Base-by-base conservation (phyloP, 2,797 vertebrate species). In the Xenentodon cancila region DNA sequence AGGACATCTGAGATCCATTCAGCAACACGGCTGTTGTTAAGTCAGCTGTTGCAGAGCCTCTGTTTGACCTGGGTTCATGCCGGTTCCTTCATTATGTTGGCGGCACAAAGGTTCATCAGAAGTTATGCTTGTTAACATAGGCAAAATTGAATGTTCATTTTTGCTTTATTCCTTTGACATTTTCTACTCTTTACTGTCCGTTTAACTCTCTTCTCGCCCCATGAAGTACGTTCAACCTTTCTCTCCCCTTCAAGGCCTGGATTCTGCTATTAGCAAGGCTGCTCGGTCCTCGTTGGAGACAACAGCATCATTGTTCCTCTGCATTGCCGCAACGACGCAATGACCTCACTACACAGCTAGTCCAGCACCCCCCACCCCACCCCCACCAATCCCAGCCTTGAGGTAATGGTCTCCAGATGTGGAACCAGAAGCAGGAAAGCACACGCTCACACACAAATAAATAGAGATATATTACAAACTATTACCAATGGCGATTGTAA, bases 341-440 rank as follows among this genome's bases (percentile, higher is more conserved):
- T 92, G 90, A 92, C 86, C 83, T 92, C 90, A 92, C 81, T 86
- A 59, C 80, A 80, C 61, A 90, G 82, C 68, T 65, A 85, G 81
- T 62, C 79, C 47, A 27, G 55, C 77, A 54, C 68, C 71, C 73
- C 77, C 11, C 54, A 42, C 60, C 18, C 52, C 53, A 34, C 53
- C n/a, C 62, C 51, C 57, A 4, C 54, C 56, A 40, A 58, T 79
- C 73, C 79, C 68, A 46, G 75, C 79, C 78, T 79, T 78, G 88
- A 75, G 59, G 73, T 91, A 91, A 92, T 92, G 74, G 81, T 75
- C 85, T 89, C 89, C 90, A 92, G 90, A 92, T 92, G 90, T 92
- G 77, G 74, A 84, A 78, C 61, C 64, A 71, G 54, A 73, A 49
- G 67, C 71, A 80, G 67, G 46, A 73, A 72, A 53, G 50, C 50